Evolutionary conservation across 2,113 vertebrate genomes (phyloP).

Genomic region (Barbus barbus): DNA sequence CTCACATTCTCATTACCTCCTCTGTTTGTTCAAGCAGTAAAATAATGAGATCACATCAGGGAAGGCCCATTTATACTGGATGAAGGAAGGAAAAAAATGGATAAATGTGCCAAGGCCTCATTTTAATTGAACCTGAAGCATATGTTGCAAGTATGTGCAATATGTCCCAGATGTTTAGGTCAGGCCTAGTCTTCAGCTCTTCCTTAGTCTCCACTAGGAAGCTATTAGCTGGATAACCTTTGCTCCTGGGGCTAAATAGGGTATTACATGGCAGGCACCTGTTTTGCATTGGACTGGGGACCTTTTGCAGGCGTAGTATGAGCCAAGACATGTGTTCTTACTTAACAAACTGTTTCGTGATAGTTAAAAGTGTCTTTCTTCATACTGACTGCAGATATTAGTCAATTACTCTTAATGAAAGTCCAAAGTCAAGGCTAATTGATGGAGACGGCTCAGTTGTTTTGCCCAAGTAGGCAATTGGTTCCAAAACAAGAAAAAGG

Average conservation of each 20-base stretch:
- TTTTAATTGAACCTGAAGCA: constrained; percentile 98
- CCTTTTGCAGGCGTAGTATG: constrained; percentile 83
- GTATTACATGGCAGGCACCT: constrained; percentile 94
- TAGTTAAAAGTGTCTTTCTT: constrained; percentile 94
- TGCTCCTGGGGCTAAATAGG: constrained; percentile 90
- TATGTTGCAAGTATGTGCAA: constrained; percentile 92
- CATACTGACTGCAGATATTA: constrained; percentile 80
- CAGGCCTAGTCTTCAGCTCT: constrained; percentile 76
- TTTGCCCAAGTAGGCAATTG: constrained; percentile 64
- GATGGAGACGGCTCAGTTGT: constrained; percentile 72
- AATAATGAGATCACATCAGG: constrained; percentile 83
- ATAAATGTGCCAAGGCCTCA: constrained; percentile 95
- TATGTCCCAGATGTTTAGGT: constrained; percentile 90
- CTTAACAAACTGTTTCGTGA: constrained; percentile 87
- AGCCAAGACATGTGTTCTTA: constrained; percentile 86
- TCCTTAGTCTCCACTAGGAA: constrained; percentile 87
- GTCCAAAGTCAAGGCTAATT: constrained; percentile 76
- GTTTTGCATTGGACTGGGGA: constrained; percentile 90
- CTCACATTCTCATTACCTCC: constrained; percentile 75
- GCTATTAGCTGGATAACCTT: constrained; percentile 97
- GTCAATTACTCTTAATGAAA: constrained; percentile 81
- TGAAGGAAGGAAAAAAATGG: constrained; percentile 83
- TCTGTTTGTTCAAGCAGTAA: constrained; percentile 77
- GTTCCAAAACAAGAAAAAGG: constrained; percentile 45
- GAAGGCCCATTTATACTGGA: constrained; percentile 74